Conservation (phyloP, 2,888 invertebrate genomes). For the Beris chalybata region DNA sequence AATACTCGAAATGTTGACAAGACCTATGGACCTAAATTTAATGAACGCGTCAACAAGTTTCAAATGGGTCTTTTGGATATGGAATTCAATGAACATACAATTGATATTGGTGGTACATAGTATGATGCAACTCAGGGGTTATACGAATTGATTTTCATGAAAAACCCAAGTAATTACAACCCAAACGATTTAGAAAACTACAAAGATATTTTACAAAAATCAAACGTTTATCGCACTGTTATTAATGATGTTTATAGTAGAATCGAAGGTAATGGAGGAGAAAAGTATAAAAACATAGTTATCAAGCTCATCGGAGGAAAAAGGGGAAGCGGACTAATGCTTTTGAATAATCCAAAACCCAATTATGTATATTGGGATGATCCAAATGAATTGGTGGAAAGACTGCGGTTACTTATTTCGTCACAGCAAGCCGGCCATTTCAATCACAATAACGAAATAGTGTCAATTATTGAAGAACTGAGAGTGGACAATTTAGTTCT, state of each 20-base stretch:
- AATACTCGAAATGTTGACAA: conserved; percentile 19
- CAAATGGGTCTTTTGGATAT: conserved; percentile 18
- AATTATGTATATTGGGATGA: conserved; percentile 44
- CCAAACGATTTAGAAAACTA: no score
- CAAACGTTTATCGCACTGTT: conserved; percentile 18
- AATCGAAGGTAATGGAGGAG: conserved; percentile 21
- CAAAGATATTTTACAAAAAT: no score
- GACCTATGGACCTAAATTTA: conserved; percentile 19
- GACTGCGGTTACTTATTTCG: conserved; percentile 45
- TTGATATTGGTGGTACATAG: conserved; percentile 20
- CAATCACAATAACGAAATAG: no score
- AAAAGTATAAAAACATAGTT: conserved; percentile 22
- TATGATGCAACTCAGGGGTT: conserved; percentile 23
- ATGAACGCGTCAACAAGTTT: conserved; percentile 5
- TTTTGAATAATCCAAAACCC: conserved; percentile 17
- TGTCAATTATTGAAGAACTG: no score
- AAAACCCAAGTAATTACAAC: conserved; percentile 24
- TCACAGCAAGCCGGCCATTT: conserved; percentile 45
- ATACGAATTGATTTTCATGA: no score
- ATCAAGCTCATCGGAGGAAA: not conserved
- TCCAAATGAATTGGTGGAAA: conserved; percentile 46
- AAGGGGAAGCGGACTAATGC: conserved; percentile 18
- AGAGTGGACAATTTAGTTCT: no score
- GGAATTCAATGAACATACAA: conserved; percentile 4
- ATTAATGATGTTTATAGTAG: conserved; percentile 8